Base-by-base conservation (phyloP, 2,797 vertebrate genomes). In the Catamblyrhynchus diadema region DNA sequence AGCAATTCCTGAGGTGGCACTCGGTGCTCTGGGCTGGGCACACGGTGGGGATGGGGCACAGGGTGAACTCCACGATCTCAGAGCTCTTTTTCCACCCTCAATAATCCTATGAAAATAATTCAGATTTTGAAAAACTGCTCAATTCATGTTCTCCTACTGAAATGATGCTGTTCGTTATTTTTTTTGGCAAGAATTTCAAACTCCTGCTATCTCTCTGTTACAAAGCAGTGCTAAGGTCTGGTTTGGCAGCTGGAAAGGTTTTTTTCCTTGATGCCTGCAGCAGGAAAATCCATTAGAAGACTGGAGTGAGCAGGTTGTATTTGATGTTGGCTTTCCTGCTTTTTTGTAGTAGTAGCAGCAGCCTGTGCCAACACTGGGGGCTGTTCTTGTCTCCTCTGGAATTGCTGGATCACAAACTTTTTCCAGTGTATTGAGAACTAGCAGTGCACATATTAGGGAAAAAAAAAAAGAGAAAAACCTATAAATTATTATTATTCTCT, bases 141-240 rank as follows among this genome's bases (percentile, higher is more conserved):
- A 3, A 9, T 56, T 17, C 9, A 0, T 0, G 0, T 42, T 82
- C 48, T 71, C 41, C 28, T 73, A 0, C 41, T 45, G 51, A 57
- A 14, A 4, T 15, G 30, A 33, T 70, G 47, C n/a, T 80, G 41
- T 48, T 48, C 72, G 67, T 47, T 32, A 4, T 6, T 61, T 14
- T 54, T 53, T 53, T 73, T 32, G 13, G 12, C 39, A 35, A 37
- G 48, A n/a, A 35, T 54, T 45, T 30, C 10, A 9, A 30, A 27
- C 9, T 22, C 17, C 22, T 23, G 3, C 0, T 60, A 2, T 14
- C 39, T 20, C 16, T 28, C 7, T 64, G 24, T 59, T 57, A 9
- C 2, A 22, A 21, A 65, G 12, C 12, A 14, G 20, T 22, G 25
- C 21, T 74, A 1, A 66, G 27, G 32, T 57, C 28, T 80, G 6